Conservation (phyloP, 2,888 invertebrate species). For the Ellobium chinense region DNA sequence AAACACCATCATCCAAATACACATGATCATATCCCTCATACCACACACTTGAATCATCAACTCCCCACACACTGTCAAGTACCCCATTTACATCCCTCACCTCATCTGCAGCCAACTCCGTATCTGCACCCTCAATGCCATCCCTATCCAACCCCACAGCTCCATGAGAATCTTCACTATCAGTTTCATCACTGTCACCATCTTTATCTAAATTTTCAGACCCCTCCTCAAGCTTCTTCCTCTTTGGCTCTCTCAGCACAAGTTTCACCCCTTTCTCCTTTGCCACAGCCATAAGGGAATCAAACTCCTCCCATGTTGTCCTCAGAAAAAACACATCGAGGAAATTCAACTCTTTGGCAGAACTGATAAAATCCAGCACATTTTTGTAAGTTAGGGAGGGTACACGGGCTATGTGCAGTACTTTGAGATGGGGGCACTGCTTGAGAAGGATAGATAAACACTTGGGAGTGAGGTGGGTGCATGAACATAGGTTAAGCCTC, state of each 20-base stretch:
- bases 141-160: neutral
- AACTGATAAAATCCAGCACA: conserved; percentile 62
- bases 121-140: too few species aligned
- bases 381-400: conserved; percentile 60
- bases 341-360: conserved; percentile 57
- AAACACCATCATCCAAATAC: neutral
- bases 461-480: conserved; percentile 70
- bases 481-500: conserved; percentile 66
- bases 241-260: conserved; percentile 55
- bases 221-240: neutral
- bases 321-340: conserved; percentile 69
- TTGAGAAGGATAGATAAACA: conserved; percentile 59
- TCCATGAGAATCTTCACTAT: neutral
- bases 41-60: neutral
- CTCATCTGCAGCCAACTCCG: too few species aligned
- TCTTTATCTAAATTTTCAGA: neutral
- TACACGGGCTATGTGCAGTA: conserved; percentile 65
- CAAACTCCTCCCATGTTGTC: conserved; percentile 56
- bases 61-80: too few species aligned
- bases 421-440: conserved; percentile 57
- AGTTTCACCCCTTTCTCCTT: conserved; percentile 58
- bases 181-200: conserved; percentile 6
- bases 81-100: neutral
- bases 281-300: conserved; percentile 55
- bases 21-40: neutral